phyloP scores from a whole-genome alignment of 2,888 invertebrate genomes.

The Rhopalosiphum nymphaeae region DNA sequence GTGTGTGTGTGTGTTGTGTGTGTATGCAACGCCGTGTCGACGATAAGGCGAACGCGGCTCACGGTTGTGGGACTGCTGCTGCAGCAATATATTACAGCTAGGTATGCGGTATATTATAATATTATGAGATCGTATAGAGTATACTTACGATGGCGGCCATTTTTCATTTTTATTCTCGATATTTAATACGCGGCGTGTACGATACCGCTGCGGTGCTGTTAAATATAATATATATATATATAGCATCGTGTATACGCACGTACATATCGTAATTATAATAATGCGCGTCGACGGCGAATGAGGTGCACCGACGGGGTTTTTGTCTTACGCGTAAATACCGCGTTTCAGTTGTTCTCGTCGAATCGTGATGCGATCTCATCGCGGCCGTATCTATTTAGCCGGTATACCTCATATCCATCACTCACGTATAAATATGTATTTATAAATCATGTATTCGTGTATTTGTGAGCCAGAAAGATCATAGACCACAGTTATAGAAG shows the following conservation, averaged over 20 bases:
- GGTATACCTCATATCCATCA: too few species aligned
- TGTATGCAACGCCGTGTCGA: background rate
- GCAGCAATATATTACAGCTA: background rate
- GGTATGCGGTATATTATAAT: background rate
- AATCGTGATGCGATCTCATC: background rate
- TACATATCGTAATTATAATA: background rate
- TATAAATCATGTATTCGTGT: background rate
- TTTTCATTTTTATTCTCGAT: background rate
- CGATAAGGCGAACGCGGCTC: background rate
- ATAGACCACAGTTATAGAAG: background rate
- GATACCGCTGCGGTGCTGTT: background rate
- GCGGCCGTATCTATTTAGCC: background rate
- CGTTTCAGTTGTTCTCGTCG: background rate
- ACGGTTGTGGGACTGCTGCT: background rate
- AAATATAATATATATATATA: background rate
- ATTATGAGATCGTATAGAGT: background rate
- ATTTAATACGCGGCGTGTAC: background rate
- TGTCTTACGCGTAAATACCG: background rate
- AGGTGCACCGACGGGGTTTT: background rate
- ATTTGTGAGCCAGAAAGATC: background rate
- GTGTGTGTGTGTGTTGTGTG: background rate
- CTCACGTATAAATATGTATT: background rate
- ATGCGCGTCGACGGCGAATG: background rate
- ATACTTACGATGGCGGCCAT: slow-evolving; percentile 23
- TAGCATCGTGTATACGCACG: background rate